phyloP scores from a whole-genome alignment of 2,797 vertebrate species.

The Borostomias antarcticus region DNA sequence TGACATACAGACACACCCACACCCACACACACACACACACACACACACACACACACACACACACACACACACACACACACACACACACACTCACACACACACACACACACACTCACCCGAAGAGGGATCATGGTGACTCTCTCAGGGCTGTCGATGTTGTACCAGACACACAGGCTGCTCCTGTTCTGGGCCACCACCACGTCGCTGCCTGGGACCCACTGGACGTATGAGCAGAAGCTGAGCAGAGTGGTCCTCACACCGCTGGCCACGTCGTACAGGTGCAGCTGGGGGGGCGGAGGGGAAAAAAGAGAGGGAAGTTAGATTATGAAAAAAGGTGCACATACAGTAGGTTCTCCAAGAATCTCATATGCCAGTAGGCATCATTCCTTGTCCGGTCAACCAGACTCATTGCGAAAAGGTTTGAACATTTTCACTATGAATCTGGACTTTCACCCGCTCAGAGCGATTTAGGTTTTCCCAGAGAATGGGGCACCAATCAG shows the following conservation, averaged over 20 bases:
- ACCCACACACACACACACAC: slow-evolving; percentile 63
- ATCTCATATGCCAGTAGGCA: not conserved
- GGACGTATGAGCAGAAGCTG: slow-evolving; percentile 93
- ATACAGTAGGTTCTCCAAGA: too few relatives aligned
- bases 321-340: too few relatives aligned
- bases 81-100: too few relatives aligned
- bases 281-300: slow-evolving; percentile 73
- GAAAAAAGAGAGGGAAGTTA: not conserved
- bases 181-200: slow-evolving; percentile 95
- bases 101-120: slow-evolving; percentile 75
- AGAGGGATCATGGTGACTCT: slow-evolving; percentile 90
- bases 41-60: slow-evolving; percentile 4
- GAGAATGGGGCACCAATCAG: too few relatives aligned
- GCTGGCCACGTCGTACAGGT: slow-evolving; percentile 85
- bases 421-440: too few relatives aligned
- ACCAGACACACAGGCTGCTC: slow-evolving; percentile 91
- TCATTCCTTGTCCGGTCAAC: too few relatives aligned
- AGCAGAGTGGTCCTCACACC: slow-evolving; percentile 83
- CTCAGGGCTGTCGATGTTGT: slow-evolving; percentile 94
- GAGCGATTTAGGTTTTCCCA: too few relatives aligned
- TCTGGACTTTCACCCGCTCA: too few relatives aligned
- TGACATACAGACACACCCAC: not conserved
- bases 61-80: not conserved
- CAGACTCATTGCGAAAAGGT: too few relatives aligned
- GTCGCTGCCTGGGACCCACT: slow-evolving; percentile 95